Evolutionary conservation across 2,888 invertebrate species (phyloP).

Genomic region (Trypoxylon attenuatum): DNA sequence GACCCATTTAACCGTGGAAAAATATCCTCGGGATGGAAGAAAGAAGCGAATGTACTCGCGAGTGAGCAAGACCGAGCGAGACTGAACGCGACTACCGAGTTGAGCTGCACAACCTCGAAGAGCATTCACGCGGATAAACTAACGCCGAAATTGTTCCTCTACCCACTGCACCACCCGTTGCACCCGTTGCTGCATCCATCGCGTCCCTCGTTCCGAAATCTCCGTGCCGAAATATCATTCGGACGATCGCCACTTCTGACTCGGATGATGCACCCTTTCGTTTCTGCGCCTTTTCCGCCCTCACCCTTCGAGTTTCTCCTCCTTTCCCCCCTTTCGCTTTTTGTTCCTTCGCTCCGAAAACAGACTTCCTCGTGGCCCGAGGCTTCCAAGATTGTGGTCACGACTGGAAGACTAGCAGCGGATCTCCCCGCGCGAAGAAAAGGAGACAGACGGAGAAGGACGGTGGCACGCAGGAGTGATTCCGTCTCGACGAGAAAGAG

Average conservation of each 20-base stretch:
- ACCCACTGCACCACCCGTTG: background rate
- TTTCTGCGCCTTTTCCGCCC: conserved; percentile 1
- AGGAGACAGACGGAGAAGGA: background rate
- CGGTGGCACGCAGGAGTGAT: conserved; percentile 6
- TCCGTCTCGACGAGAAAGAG: background rate
- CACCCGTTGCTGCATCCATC: background rate
- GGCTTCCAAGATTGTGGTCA: conserved; percentile 55
- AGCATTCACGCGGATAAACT: conserved; percentile 36
- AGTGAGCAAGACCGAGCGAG: background rate
- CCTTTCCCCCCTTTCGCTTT: conserved; percentile 29
- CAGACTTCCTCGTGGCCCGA: conserved; percentile 49
- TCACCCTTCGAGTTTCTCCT: background rate
- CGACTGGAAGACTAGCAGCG: conserved; percentile 3
- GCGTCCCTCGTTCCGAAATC: conserved; percentile 7
- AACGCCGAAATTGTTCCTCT: conserved; percentile 42
- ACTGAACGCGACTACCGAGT: no score
- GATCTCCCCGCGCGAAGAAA: conserved; percentile 22
- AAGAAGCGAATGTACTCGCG: background rate
- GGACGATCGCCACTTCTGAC: conserved; percentile 20
- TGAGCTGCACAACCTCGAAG: conserved; percentile 23
- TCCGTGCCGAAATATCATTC: conserved; percentile 35
- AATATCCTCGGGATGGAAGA: conserved; percentile 26
- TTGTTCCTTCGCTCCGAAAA: conserved; percentile 20
- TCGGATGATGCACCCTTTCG: background rate
- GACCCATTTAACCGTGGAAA: conserved; percentile 47